Conservation (phyloP, 2,797 vertebrate species). For the Notolepis coatsorum region DNA sequence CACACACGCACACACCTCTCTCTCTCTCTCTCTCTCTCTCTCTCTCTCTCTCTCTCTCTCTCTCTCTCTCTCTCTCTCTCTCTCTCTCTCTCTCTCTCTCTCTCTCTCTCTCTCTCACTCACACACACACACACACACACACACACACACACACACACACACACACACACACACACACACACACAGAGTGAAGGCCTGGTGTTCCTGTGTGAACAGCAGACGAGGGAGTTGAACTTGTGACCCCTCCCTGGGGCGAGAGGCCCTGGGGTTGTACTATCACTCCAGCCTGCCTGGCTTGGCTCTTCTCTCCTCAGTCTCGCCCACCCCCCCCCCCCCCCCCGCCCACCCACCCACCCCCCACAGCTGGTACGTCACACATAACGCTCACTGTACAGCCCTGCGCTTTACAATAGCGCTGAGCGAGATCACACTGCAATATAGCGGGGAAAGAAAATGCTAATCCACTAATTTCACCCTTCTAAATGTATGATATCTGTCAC, state of each 20-base stretch:
- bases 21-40: constrained; percentile 8
- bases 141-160: constrained; percentile 9
- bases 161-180: constrained; percentile 26
- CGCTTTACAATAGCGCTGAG: constrained; percentile 38
- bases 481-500: constrained; percentile 19
- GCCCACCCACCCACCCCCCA: constrained; percentile 61
- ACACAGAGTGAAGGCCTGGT: constrained; percentile 49
- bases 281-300: constrained; percentile 69
- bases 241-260: constrained; percentile 75
- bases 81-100: constrained; percentile 12
- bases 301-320: constrained; percentile 34
- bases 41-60: no score
- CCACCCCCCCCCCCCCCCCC: not conserved
- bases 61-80: not conserved
- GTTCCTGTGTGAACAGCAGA: constrained; percentile 77
- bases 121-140: constrained; percentile 3
- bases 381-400: constrained; percentile 54
- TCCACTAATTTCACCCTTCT: constrained; percentile 12
- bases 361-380: constrained; percentile 71
- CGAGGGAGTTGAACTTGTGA: constrained; percentile 81
- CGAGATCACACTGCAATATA: constrained; percentile 46
- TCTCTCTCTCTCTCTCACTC: constrained; percentile 5
- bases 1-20: constrained; percentile 8
- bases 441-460: constrained; percentile 22
- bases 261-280: constrained; percentile 74